Percentiles rank a stretch among this genome's conserved stretches.
phyloP scores from a whole-genome alignment of 2,113 vertebrate genomes.

The Austrofundulus limnaeus region DNA sequence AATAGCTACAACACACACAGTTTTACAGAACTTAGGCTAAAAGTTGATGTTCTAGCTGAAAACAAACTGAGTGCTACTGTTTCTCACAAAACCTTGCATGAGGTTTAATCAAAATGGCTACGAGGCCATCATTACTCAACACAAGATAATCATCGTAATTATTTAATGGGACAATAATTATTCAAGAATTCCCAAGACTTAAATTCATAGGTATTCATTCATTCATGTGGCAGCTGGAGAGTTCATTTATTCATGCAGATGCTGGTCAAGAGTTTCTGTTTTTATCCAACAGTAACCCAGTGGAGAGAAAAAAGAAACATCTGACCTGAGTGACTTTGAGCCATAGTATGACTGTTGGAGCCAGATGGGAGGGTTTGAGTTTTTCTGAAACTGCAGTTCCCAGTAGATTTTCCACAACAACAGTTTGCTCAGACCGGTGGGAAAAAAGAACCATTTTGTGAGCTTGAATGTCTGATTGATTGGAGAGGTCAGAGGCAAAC shows the following conservation, averaged over 20 bases:
- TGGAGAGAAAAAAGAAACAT: neutral
- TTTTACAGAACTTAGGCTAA: no score
- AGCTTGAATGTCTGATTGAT: slow-evolving; percentile 9
- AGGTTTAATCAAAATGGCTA: no score
- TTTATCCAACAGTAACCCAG: slow-evolving; percentile 4
- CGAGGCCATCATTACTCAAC: no score
- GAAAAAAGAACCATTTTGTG: neutral
- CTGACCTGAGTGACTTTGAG: slow-evolving; percentile 12
- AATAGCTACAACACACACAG: no score
- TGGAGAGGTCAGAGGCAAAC: slow-evolving; percentile 1
- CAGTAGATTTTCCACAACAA: slow-evolving; percentile 12
- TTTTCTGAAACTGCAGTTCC: slow-evolving; percentile 2
- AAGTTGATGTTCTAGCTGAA: no score
- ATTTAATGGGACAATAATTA: no score
- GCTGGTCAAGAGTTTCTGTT: slow-evolving; percentile 16
- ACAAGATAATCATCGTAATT: neutral
- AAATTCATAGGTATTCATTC: slow-evolving; percentile 9
- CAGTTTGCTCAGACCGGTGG: slow-evolving; percentile 5
- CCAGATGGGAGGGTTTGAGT: slow-evolving; percentile 20
- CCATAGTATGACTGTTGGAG: slow-evolving; percentile 5
- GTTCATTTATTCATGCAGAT: slow-evolving; percentile 22
- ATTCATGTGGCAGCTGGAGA: neutral
- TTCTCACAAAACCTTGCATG: no score
- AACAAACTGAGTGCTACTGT: no score
- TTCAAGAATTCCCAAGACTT: no score